Evolutionary conservation across 2,888 invertebrate species (phyloP).

Genomic region (Leptinotarsa haldemani): DNA sequence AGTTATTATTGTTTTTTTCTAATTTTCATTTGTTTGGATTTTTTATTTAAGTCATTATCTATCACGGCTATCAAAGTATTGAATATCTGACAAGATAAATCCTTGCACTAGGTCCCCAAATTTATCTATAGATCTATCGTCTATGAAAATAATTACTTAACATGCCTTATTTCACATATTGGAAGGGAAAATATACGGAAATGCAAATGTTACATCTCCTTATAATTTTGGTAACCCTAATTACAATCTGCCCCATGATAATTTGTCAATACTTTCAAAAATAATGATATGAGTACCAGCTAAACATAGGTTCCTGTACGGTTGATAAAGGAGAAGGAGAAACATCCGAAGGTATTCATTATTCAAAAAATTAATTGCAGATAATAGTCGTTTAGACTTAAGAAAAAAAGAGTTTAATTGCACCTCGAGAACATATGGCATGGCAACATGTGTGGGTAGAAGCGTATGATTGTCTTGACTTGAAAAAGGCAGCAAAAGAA

Average conservation of each 20-base stretch:
- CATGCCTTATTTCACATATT: neutral
- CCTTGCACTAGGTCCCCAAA: neutral
- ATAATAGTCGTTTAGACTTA: conserved; percentile 44
- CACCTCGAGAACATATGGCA: conserved; percentile 49
- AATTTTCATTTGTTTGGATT: neutral
- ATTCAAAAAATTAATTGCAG: conserved; percentile 45
- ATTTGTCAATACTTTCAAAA: conserved; percentile 29
- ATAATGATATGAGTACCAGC: conserved; percentile 17
- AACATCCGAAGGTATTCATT: conserved; percentile 36
- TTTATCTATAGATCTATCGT: neutral
- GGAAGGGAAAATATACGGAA: conserved; percentile 9
- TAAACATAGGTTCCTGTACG: conserved; percentile 29
- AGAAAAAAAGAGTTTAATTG: conserved; percentile 50
- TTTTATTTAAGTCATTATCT: neutral
- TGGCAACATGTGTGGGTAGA: conserved; percentile 56
- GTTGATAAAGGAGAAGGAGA: conserved; percentile 28
- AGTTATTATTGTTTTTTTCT: neutral
- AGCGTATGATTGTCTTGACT: conserved; percentile 26
- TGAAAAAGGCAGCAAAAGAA: conserved; percentile 9
- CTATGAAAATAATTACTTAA: neutral
- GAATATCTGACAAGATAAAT: neutral
- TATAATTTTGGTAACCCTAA: conserved; percentile 29
- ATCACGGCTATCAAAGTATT: neutral
- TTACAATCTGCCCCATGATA: conserved; percentile 22
- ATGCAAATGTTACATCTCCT: conserved; percentile 25